Evolutionary conservation across 2,888 invertebrate genomes (phyloP).

Genomic region (Chrysolina oricalcia): DNA sequence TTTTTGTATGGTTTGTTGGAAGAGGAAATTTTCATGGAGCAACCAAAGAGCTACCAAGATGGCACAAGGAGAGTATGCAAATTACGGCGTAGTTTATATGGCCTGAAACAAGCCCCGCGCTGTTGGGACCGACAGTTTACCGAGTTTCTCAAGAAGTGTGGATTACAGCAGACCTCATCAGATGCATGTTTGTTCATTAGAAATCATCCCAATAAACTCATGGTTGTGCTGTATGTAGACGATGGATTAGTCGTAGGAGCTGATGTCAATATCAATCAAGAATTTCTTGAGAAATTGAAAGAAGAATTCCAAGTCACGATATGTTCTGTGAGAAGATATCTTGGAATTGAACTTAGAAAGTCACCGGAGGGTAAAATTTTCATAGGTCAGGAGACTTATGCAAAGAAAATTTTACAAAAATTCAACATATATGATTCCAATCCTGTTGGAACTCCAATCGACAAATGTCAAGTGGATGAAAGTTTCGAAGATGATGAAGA

Average conservation of each 20-base stretch:
- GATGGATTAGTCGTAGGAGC: slow-evolving; percentile 37
- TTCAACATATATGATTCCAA: slow-evolving; percentile 39
- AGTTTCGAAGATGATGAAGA: background rate
- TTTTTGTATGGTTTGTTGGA: slow-evolving; percentile 32
- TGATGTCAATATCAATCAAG: background rate
- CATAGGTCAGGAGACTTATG: background rate
- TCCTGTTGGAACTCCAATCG: slow-evolving; percentile 43
- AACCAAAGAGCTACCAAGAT: slow-evolving; percentile 33
- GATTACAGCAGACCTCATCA: slow-evolving; percentile 41
- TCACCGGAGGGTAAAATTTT: background rate
- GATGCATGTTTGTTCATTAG: slow-evolving; percentile 43
- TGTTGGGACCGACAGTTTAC: slow-evolving; percentile 43
- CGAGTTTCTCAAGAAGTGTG: slow-evolving; percentile 31
- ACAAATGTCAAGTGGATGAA: slow-evolving; percentile 15
- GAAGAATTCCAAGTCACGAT: background rate
- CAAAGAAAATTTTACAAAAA: slow-evolving; percentile 39
- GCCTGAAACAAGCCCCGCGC: slow-evolving; percentile 40
- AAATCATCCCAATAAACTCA: slow-evolving; percentile 32
- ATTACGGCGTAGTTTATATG: slow-evolving; percentile 37
- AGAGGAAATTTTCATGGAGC: slow-evolving; percentile 37
- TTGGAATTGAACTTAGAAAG: slow-evolving; percentile 2
- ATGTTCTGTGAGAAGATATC: background rate
- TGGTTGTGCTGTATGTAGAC: slow-evolving; percentile 41
- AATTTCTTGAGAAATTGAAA: background rate
- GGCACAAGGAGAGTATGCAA: slow-evolving; percentile 36